These are phyloP conservation scores for Characodon lateralis DNA, from an alignment of 2,797 vertebrate genomes.

Conservation along the genomic window DNA sequence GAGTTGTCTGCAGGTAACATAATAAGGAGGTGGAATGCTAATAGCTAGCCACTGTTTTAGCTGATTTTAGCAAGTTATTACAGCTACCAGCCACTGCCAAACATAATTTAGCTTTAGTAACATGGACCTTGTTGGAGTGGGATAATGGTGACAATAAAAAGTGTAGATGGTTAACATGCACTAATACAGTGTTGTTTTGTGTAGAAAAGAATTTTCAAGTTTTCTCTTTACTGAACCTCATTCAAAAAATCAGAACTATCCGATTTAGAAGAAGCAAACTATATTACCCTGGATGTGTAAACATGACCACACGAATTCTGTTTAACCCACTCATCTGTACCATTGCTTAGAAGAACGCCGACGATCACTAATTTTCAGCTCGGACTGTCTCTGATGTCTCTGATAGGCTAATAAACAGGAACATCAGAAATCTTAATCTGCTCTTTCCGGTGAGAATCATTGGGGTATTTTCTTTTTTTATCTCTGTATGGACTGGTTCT, in stretches of 20 bases:
- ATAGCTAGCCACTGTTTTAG: neutral
- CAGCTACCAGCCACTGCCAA: neutral
- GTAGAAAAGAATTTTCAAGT: neutral
- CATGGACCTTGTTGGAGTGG: neutral
- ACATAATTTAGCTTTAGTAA: neutral
- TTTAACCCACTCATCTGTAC: neutral
- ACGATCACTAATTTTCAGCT: neutral
- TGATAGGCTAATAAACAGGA: neutral
- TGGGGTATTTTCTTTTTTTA: neutral
- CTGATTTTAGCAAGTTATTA: neutral
- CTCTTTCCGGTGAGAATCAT: neutral
- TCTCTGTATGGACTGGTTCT: neutral
- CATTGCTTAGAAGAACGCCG: neutral
- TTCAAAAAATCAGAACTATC: neutral
- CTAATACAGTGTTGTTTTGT: neutral
- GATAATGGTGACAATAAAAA: neutral
- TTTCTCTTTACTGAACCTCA: neutral
- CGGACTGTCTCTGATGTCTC: neutral
- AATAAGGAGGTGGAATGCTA: neutral
- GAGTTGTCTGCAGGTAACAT: too few species aligned
- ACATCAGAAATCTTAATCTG: neutral
- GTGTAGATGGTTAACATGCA: neutral
- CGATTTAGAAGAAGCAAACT: neutral
- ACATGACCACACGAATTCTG: too few species aligned
- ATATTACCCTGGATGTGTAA: neutral